Conservation (phyloP, 2,888 invertebrate genomes). For the Drosophila acutilabella region DNA sequence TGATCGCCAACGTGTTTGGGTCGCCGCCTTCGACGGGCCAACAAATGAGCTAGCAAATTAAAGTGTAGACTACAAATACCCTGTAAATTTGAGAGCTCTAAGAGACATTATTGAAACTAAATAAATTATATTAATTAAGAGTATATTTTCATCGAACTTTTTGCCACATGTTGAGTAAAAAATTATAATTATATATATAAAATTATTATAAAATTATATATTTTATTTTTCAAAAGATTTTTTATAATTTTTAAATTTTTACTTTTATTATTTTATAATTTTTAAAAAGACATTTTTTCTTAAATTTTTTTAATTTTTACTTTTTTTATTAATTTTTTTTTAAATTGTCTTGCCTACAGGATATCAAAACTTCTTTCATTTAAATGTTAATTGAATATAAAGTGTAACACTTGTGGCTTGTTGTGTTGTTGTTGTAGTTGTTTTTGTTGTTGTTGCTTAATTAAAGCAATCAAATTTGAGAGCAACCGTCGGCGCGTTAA, state of each 20-base stretch:
- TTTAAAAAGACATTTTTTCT: no score
- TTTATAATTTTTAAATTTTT: no score
- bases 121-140: no score
- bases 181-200: no score
- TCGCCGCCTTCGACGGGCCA: conserved; percentile 24
- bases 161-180: no score
- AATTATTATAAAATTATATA: no score
- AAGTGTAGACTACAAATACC: conserved; percentile 31
- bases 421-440: conserved; percentile 1
- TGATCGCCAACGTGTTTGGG: conserved; percentile 54
- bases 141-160: not conserved
- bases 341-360: conserved; percentile 6
- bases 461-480: conserved; percentile 78
- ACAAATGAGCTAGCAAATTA: conserved; percentile 32
- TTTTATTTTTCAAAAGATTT: no score
- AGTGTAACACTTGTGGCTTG: conserved; percentile 2
- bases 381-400: not conserved
- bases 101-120: no score
- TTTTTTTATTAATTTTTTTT: not conserved
- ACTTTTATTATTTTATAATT: no score
- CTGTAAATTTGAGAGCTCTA: not conserved
- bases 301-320: not conserved
- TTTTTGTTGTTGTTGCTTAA: conserved; percentile 58
- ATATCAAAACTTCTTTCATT: not conserved
- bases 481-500: conserved; percentile 60